phyloP scores from a whole-genome alignment of 2,797 vertebrate genomes.

The Darevskia mixta region DNA sequence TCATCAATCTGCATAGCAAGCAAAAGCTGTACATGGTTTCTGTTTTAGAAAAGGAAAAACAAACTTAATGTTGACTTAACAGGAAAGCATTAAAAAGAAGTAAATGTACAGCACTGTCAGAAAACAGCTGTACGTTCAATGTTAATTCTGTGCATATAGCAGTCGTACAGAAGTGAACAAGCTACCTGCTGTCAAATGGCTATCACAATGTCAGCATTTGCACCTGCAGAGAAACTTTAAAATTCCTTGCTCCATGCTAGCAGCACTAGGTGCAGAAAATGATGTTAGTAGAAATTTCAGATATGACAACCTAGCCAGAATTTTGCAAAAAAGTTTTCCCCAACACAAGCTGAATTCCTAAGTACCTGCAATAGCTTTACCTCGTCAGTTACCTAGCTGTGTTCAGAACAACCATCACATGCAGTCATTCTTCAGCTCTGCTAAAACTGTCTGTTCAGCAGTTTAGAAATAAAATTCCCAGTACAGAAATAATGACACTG shows the following conservation, averaged over 20 bases:
- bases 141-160: constrained; percentile 47
- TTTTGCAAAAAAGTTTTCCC: constrained; percentile 74
- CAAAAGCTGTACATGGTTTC: constrained; percentile 78
- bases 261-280: constrained; percentile 69
- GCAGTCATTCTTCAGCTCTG: constrained; percentile 76
- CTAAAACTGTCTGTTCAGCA: constrained; percentile 83
- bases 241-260: constrained; percentile 68
- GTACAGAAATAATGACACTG: constrained; percentile 77
- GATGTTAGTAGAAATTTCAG: constrained; percentile 73
- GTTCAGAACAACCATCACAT: constrained; percentile 75
- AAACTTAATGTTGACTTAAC: constrained; percentile 78
- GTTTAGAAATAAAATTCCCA: constrained; percentile 78
- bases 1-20: constrained; percentile 81
- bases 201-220: constrained; percentile 72
- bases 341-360: constrained; percentile 74
- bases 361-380: constrained; percentile 78
- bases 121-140: constrained; percentile 74
- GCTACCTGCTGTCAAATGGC: constrained; percentile 62
- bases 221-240: constrained; percentile 78
- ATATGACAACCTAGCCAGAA: constrained; percentile 67
- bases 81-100: constrained; percentile 61
- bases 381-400: constrained; percentile 70
- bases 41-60: constrained; percentile 72
- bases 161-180: constrained; percentile 57
- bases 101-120: constrained; percentile 66